Evolutionary conservation across 2,888 invertebrate genomes (phyloP), one percentile per base, ranked within the genome.

Genomic region (Aleiodes alternator): DNA sequence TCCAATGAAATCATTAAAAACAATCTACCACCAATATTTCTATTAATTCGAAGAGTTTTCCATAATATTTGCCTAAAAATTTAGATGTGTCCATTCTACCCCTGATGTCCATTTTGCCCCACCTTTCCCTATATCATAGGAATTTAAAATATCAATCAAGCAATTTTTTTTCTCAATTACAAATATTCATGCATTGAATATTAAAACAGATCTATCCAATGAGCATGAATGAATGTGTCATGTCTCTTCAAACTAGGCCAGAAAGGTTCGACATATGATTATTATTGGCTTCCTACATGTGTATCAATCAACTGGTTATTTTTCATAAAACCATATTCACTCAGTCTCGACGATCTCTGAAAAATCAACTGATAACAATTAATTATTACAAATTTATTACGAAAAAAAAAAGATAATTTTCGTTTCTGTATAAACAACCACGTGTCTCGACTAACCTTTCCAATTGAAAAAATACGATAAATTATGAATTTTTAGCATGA

Each of bases 171-270:
- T 14, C 50, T 4, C 7, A 12, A 69, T 50, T 12, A 14, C 31
- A n/a, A 8, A 72, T 23, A 51, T 71, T 51, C 9, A 71, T 61
- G 55, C 48, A 61, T 61, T 69, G 16, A 72, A 78, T 80, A 78
- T 80, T 79, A 34, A 72, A 80, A 79, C 76, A 51, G 78, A 77
- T 31, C 77, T 72, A 82, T 79, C 79, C 79, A 78, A 74, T n/a
- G 69, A 79, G 59, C 74, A 79, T 72, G 75, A 78, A 80, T 80
- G 75, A 76, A 64, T 77, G 61, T 76, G 61, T 70, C 23, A 55
- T 70, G 23, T 23, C 69, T 76, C 68, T 72, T 71, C 48, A 68
- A 64, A 53, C 61, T 74, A 78, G 75, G 72, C 75, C 73, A 71
- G 48, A 34, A 43, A 64, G 64, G 59, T 72, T 76, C 56, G 56